These are phyloP conservation scores for Metopia argyrocephala DNA, from an alignment of 2,888 invertebrate genomes.

Conservation along the genomic window DNA sequence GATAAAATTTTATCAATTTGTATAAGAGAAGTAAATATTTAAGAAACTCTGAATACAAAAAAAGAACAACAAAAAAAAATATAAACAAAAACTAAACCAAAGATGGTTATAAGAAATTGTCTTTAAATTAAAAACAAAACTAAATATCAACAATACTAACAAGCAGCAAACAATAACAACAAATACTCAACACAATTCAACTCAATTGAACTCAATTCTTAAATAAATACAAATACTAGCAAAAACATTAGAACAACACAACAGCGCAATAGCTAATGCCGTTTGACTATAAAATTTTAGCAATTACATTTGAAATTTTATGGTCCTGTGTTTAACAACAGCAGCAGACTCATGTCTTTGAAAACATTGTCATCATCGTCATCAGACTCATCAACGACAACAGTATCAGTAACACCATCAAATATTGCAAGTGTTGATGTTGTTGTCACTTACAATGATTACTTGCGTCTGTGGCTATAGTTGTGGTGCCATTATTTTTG, in stretches of 20 bases:
- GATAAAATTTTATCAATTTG: slow-evolving; percentile 43
- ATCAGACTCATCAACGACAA: neutral
- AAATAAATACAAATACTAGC: no score
- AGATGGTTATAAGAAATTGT: slow-evolving; percentile 8
- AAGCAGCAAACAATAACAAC: neutral
- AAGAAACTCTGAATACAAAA: no score
- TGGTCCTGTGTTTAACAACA: no score
- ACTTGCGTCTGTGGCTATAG: neutral
- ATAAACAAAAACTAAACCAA: neutral
- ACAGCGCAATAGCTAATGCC: no score
- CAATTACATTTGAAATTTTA: no score
- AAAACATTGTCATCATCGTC: neutral
- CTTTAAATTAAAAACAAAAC: slow-evolving; percentile 28
- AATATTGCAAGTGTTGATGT: slow-evolving; percentile 7
- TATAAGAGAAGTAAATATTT: slow-evolving; percentile 53
- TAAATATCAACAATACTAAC: slow-evolving; percentile 1
- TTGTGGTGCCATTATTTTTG: neutral
- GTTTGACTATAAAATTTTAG: no score
- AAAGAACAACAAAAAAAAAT: neutral
- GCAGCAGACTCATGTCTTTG: no score
- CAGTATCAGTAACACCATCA: neutral
- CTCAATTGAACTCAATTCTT: no score
- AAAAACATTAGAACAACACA: no score
- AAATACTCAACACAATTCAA: slow-evolving; percentile 3
- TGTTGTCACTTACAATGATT: neutral